phyloP scores from a whole-genome alignment of 2,797 vertebrate genomes.

The Enteromius treurensis region DNA sequence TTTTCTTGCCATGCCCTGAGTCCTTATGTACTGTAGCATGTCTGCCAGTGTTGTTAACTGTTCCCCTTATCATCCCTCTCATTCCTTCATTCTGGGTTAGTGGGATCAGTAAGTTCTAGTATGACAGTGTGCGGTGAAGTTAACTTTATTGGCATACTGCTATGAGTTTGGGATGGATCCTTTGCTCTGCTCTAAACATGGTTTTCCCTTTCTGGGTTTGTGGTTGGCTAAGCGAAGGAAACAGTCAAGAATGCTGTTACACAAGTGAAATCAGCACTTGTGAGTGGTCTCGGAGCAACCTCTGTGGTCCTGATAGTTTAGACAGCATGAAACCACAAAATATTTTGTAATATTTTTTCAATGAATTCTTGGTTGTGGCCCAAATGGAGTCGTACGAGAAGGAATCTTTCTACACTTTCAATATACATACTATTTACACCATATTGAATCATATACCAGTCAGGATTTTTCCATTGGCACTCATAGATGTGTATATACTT shows the following conservation, averaged over 20 bases:
- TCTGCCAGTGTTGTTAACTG: constrained; percentile 3
- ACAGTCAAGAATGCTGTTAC: constrained; percentile 20
- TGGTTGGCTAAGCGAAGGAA: constrained; percentile 31
- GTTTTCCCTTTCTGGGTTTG: constrained; percentile 35
- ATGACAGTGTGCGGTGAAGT: not conserved
- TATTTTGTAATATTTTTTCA: constrained; percentile 2
- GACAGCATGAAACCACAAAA: constrained; percentile 21
- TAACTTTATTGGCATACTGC: constrained; percentile 11
- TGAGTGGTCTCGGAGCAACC: constrained; percentile 10
- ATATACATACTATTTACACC: not conserved
- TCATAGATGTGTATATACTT: not conserved
- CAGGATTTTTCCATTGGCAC: constrained; percentile 17
- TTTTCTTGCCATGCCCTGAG: constrained; percentile 1
- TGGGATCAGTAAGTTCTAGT: constrained; percentile 1
- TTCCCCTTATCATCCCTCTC: not conserved
- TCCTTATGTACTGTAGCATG: not conserved
- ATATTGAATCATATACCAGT: constrained; percentile 7
- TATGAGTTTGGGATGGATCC: constrained; percentile 22
- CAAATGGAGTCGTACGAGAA: not conserved
- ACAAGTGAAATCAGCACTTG: constrained; percentile 23
- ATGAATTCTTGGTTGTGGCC: not conserved
- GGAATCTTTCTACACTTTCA: constrained; percentile 10
- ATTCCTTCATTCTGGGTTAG: not conserved
- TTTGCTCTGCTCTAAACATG: constrained; percentile 33
- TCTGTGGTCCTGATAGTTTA: constrained; percentile 9